Evolutionary conservation across 1,140 invertebrate genomes (phyloP), one percentile per base, ranked within the genome.

Genomic region (Sinella curviseta): DNA sequence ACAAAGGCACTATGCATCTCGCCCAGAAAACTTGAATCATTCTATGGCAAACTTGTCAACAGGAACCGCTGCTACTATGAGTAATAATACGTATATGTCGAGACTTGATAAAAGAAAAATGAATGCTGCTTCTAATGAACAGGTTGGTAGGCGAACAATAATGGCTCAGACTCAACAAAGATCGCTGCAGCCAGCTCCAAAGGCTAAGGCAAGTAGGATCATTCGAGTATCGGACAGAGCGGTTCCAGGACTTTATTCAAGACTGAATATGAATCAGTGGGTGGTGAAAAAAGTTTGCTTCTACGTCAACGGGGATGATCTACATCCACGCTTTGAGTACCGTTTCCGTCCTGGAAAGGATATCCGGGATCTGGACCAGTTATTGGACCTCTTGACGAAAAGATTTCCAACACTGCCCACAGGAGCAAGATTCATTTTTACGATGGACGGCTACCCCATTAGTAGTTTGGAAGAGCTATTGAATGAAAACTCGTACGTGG

Each of bases 281-380:
- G 91, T 93, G 81, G 94, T 94, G 0, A 89, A 84, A 75, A 88
- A 95, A 30, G 93, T 97, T 48, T 92, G 93, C 0, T 97, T 98
- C 87, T 98, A 94, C 87, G 92, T 94, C 85, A 98, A 97, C 90
- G 96, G 96, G 2, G 95, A 97, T 86, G 93, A 93, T 0, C 95
- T 96, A 86, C 95, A 93, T 86, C 94, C 94, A 55, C 95, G 95
- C 0, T 90, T 96, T 26, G 94, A 95, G 86, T 93, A 95, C 85
- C 91, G 95, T 55, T 96, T 97, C 85, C 94, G 94, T 82, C 93
- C 94, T 1, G 93, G 94, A 0, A 89, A 94, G 78, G 95, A 96
- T 85, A 93, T 97, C 82, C 91, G 91, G n/a, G 94, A 92, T 14
- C 87, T 97, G 88, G 95, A 97, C 84, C 92, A 92, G 4, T 89